These are phyloP conservation scores for Notothenia rossii DNA, from an alignment of 2,113 vertebrate species.

Conservation along the genomic window DNA sequence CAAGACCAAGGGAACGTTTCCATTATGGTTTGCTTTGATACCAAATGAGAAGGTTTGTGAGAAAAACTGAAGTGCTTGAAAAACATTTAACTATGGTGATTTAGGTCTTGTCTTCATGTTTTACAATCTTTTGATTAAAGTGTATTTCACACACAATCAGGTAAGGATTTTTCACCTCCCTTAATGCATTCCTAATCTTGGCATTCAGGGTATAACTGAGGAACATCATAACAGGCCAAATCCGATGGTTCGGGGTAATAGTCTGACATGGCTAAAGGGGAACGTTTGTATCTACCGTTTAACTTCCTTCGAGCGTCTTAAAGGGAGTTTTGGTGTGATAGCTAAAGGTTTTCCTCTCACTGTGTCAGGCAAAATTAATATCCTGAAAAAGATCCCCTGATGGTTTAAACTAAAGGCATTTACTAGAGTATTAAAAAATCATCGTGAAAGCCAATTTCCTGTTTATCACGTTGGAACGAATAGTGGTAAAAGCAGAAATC, in stretches of 20 bases:
- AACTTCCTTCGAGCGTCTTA: not conserved
- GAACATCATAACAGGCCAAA: too few species aligned
- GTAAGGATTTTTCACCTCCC: not conserved
- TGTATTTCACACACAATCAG: too few species aligned
- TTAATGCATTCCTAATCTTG: not conserved
- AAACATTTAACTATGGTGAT: conserved; percentile 9
- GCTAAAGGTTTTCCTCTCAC: not conserved
- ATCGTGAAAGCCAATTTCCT: not conserved
- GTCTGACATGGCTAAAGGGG: not conserved
- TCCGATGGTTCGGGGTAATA: not conserved
- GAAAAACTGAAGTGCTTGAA: conserved; percentile 13
- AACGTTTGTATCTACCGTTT: too few species aligned
- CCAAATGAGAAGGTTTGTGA: conserved; percentile 36
- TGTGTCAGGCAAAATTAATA: not conserved
- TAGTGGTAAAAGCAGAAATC: not conserved
- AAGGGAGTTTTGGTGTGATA: not conserved
- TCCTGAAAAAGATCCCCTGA: not conserved
- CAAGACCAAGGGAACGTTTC: conserved; percentile 25
- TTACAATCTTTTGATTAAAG: conserved; percentile 6
- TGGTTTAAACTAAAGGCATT: not conserved
- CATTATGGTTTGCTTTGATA: conserved; percentile 26
- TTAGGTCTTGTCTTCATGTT: conserved; percentile 23
- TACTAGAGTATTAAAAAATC: not conserved
- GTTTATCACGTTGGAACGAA: conserved; percentile 1
- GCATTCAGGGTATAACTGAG: not conserved